Evolutionary conservation across 2,797 vertebrate genomes (phyloP).

Genomic region (Anableps anableps): DNA sequence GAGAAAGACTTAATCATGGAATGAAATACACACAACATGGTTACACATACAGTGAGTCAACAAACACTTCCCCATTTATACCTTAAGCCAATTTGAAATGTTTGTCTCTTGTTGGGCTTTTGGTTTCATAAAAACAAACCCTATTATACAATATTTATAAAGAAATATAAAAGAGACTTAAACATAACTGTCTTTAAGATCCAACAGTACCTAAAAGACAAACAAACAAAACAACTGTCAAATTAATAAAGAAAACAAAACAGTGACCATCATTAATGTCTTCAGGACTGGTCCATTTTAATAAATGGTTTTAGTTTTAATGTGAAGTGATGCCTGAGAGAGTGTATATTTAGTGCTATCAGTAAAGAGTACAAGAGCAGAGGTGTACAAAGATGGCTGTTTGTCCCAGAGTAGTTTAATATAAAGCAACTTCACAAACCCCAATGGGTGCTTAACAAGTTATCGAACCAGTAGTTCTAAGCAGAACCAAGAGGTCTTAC

Average conservation of each 20-base stretch:
- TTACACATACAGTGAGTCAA: neutral
- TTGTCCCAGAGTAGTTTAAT: too few relatives aligned
- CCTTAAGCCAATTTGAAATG: neutral
- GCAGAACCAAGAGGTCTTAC: too few relatives aligned
- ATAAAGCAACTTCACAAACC: too few relatives aligned
- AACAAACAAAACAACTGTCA: neutral
- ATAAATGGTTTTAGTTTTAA: too few relatives aligned
- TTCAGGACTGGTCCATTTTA: too few relatives aligned
- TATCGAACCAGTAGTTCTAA: too few relatives aligned
- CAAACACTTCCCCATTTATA: neutral
- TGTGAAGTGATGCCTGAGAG: too few relatives aligned
- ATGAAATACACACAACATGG: neutral
- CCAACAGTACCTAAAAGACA: neutral
- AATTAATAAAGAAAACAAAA: neutral
- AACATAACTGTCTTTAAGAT: neutral
- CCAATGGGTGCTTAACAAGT: too few relatives aligned
- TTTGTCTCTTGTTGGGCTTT: neutral
- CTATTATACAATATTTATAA: neutral
- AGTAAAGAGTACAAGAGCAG: too few relatives aligned
- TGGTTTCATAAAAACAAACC: neutral
- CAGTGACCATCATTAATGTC: neutral
- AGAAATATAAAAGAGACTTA: neutral
- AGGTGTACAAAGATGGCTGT: too few relatives aligned
- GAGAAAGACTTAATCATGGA: neutral
- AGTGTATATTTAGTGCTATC: too few relatives aligned